phyloP scores from a whole-genome alignment of 2,888 invertebrate species.

The Ochlodes sylvanus region DNA sequence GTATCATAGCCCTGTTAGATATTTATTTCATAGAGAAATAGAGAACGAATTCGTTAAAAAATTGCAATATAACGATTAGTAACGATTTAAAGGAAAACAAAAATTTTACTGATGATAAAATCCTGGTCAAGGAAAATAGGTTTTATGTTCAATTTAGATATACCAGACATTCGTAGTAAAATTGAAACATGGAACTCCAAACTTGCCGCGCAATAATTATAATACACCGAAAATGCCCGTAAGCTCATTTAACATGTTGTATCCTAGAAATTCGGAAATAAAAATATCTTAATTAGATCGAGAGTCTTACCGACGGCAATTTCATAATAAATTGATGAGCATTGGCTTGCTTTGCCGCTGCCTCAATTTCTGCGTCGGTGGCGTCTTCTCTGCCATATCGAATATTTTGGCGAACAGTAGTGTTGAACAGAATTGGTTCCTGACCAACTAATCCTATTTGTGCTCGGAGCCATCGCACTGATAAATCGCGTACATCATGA shows the following conservation, averaged over 20 bases:
- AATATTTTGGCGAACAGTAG: slow-evolving; percentile 91
- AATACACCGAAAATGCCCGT: no score
- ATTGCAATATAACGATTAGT: no score
- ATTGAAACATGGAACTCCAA: no score
- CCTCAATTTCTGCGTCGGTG: slow-evolving; percentile 85
- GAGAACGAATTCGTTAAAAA: no score
- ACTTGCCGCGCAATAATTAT: no score
- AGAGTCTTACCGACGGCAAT: slow-evolving; percentile 78
- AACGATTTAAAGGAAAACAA: no score
- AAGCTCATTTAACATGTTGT: no score
- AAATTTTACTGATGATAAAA: no score
- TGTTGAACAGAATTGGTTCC: slow-evolving; percentile 91
- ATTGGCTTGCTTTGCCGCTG: slow-evolving; percentile 87
- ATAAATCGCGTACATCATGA: slow-evolving; percentile 86
- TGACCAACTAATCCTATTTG: slow-evolving; percentile 93
- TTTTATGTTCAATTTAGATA: no score
- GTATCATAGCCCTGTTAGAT: slow-evolving; percentile 89
- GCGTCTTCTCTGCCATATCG: slow-evolving; percentile 87
- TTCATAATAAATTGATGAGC: slow-evolving; percentile 88
- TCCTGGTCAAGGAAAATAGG: no score
- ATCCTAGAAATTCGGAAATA: no score
- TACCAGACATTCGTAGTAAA: no score
- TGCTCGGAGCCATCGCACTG: slow-evolving; percentile 88
- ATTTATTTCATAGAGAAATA: background rate
- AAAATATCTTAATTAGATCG: background rate